phyloP scores from a whole-genome alignment of 2,113 vertebrate genomes.

The Acrocephalus arundinaceus region DNA sequence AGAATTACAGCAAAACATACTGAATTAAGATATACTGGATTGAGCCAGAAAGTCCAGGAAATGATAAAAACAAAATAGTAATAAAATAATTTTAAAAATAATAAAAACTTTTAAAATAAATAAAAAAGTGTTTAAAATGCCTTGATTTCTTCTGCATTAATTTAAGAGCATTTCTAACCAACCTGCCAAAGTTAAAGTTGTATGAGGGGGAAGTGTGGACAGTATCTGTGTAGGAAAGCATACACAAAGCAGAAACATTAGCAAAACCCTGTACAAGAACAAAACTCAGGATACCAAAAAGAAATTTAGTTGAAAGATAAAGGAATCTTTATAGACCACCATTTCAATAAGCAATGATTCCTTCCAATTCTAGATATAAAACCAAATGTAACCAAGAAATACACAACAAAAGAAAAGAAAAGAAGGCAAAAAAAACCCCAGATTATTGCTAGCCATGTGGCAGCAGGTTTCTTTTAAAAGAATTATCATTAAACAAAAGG shows the following conservation, averaged over 20 bases:
- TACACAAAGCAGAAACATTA: neutral
- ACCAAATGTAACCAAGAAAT: neutral
- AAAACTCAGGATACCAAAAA: neutral
- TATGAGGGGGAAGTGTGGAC: neutral
- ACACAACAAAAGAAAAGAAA: neutral
- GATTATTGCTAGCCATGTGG: neutral
- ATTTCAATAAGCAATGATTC: neutral
- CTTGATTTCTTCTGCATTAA: neutral
- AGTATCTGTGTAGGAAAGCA: neutral
- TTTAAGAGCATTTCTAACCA: neutral
- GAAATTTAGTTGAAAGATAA: neutral
- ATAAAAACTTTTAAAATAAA: neutral
- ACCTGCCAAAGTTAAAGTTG: neutral
- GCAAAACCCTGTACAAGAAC: neutral
- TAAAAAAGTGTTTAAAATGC: neutral
- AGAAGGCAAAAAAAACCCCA: neutral
- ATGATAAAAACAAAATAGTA: neutral
- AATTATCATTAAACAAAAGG: neutral
- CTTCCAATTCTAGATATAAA: neutral
- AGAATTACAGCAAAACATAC: neutral
- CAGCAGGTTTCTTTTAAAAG: neutral
- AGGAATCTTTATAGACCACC: neutral
- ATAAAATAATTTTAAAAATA: neutral
- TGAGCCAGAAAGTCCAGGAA: neutral
- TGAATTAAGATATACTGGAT: neutral